Evolutionary conservation across 2,888 invertebrate genomes (phyloP), one percentile per base, ranked within the genome.

Genomic region (Hypercompe scribonia): DNA sequence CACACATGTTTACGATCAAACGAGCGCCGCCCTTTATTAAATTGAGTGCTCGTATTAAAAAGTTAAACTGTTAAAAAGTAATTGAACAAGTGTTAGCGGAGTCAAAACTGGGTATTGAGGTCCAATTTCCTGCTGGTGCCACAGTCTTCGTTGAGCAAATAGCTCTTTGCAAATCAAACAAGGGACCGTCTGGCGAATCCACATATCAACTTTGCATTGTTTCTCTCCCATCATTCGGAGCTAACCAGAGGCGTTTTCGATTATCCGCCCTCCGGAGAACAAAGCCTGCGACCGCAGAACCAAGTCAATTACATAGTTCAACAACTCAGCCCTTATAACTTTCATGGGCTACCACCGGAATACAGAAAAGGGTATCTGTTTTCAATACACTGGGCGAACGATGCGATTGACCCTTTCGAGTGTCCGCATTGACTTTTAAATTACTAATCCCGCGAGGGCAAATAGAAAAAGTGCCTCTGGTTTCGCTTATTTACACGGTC

Each of bases 361-460:
- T 95, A 95, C 95, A 94, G 94, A 95, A 94, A 94, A 95, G 95
- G 95, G 93, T 95, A 95, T 94, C 92, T 92, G 94, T 95, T 95
- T 95, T 95, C 95, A 95, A 95, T 95, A 95, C 93, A 90, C 90
- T 88, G 91, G 90, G 85, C 89, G 90, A 88, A 89, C 92, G 90
- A 91, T 92, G 90, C 94, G 95, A 95, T 94, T 95, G 95, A 95
- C 95, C 95, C 94, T 94, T 94, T 93, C 89, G 94, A 95, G 95
- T 95, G 94, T 95, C 94, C 93, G 94, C 95, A 95, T 95, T 95
- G 95, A 95, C 95, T 95, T 95, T 95, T 95, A 95, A 95, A 95
- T 95, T 95, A 94, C 94, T 95, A 95, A 95, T 95, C 94, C 93
- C 92, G 94, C 92, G 93, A 89, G 94, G 90, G 93, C 89, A 94